A percentile compares a stretch with the other conserved stretches of the same genome.
Conservation (phyloP, 2,113 vertebrate genomes). For the Cnemophilus loriae region DNA sequence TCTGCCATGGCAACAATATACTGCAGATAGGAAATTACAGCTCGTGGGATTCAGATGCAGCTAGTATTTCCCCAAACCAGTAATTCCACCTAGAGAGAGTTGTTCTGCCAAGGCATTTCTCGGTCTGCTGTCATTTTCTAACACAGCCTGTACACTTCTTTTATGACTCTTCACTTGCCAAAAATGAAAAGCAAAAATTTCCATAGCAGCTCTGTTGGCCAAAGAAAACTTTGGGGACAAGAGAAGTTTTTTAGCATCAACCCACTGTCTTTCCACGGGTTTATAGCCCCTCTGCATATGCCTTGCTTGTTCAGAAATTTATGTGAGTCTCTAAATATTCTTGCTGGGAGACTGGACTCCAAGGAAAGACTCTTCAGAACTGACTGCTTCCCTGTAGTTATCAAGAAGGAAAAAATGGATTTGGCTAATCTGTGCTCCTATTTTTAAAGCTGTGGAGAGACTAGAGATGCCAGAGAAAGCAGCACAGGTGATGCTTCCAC, state of each 20-base stretch:
- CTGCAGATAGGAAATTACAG: constrained; percentile 4
- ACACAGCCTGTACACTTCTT: neutral
- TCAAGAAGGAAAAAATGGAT: neutral
- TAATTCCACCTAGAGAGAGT: constrained; percentile 3
- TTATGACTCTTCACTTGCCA: neutral
- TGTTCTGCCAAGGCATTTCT: neutral
- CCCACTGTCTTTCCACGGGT: neutral
- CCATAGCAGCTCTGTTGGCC: neutral
- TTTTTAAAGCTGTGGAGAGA: neutral
- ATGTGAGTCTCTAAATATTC: neutral
- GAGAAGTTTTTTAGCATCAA: neutral
- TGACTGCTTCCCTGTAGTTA: neutral
- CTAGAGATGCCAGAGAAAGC: neutral
- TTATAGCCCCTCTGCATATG: neutral
- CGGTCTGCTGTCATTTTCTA: constrained; percentile 4
- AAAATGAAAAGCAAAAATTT: neutral
- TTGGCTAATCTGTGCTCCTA: neutral
- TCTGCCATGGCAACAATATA: constrained; percentile 2
- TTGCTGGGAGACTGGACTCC: neutral
- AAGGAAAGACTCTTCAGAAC: neutral
- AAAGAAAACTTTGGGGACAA: neutral
- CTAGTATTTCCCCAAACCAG: neutral
- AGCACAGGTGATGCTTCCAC: neutral
- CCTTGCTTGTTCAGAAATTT: neutral
- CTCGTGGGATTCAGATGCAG: neutral